Conservation (phyloP, 2,797 vertebrate species). For the Nyctibius grandis region DNA sequence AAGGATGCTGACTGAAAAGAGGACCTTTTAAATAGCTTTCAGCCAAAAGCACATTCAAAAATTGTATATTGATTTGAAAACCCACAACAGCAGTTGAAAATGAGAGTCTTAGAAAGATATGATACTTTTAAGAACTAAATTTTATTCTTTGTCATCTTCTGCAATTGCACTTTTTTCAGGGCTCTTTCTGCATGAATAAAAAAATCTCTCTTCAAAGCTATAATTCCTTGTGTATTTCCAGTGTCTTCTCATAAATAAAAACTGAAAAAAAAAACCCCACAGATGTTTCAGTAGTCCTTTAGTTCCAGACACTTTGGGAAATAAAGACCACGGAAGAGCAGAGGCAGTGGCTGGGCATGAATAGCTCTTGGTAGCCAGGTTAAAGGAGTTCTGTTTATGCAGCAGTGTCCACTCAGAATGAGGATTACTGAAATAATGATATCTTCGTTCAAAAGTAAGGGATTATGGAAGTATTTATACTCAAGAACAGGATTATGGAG, state of each 20-base stretch:
- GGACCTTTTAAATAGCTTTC: conserved; percentile 20
- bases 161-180: conserved; percentile 21
- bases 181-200: conserved; percentile 48
- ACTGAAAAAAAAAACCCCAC: neutral
- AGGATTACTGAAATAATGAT: neutral
- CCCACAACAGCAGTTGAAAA: conserved; percentile 5
- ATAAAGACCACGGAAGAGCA: neutral
- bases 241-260: conserved; percentile 25
- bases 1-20: neutral
- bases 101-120: neutral
- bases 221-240: conserved; percentile 16
- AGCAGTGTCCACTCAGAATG: neutral
- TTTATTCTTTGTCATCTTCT: conserved; percentile 51
- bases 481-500: neutral
- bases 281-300: neutral
- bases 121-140: conserved; percentile 35
- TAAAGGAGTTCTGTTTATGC: neutral
- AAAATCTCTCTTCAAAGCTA: conserved; percentile 41
- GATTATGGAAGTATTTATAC: neutral
- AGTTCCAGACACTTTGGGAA: neutral
- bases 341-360: neutral
- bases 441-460: neutral
- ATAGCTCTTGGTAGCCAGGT: neutral
- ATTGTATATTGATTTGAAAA: conserved; percentile 37
- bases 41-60: conserved; percentile 30